Base-by-base conservation (phyloP, 2,888 invertebrate species). In the Torymus auratus region DNA sequence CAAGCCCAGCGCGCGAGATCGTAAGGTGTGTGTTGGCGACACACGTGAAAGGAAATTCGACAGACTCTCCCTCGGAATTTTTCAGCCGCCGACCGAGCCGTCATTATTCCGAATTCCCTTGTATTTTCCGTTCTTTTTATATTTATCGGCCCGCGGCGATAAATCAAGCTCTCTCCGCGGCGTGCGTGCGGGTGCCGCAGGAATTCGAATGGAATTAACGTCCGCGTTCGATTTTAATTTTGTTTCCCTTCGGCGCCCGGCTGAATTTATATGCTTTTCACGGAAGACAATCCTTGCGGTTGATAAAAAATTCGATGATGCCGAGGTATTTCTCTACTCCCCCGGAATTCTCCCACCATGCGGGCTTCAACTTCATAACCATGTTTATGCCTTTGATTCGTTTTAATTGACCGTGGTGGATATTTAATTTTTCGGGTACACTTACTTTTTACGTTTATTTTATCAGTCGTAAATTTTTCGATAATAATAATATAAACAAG, bases 201-300 rank as follows among this genome's bases (percentile, higher is more conserved):
- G 82, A 77, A 82, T 82, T 74, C 73, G 61, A 82, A 80, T 82
- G 76, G 74, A 80, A 82, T 82, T 80, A 80, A 82, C 77, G 77
- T 82, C 73, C 73, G 62, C 62, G 80, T 71, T 82, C 80, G 78
- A 82, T 82, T 82, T 82, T 82, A 80, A 82, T 78, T 80, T 80
- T 82, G 73, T 78, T 78, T 78, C 78, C 78, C 74, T 80, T 80
- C 80, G 58, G 70, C 80, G 80, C 10, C 7, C 13, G 28, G 5
- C 10, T 56, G 52, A 56, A 74, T 80, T 78, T 80, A 73, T 80
- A 73, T 78, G 71, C 13, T 50, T 75, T 64, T 69, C 50, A 17
- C 20, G 41, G 23, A 79, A 82, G 76, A 76, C 75, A 74, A 80
- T 77, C 65, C 65, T 41, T 41, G 62, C 50, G 72, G 70, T 62